Evolutionary conservation across 2,888 invertebrate species (phyloP).

Genomic region (Folsomia manolachei): DNA sequence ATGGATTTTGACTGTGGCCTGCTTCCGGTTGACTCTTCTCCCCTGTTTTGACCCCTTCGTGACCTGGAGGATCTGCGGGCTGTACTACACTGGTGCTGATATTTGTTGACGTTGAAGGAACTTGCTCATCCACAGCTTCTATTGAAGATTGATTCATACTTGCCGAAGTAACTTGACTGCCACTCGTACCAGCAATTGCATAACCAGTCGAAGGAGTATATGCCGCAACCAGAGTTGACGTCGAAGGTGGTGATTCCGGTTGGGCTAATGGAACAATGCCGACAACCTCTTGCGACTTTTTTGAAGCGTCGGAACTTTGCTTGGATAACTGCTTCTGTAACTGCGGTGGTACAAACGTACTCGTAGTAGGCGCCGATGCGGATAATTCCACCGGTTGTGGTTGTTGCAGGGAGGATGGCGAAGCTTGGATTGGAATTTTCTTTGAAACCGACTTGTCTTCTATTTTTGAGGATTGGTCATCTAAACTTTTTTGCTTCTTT

Average conservation of each 20-base stretch:
- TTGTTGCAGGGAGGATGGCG: slow-evolving; percentile 22
- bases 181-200: too few relatives aligned
- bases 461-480: background rate
- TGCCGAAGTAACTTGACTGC: too few relatives aligned
- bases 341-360: background rate
- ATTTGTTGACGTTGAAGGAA: slow-evolving; percentile 14
- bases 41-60: background rate
- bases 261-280: background rate
- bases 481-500: background rate
- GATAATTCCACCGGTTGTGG: background rate
- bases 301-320: slow-evolving; percentile 3
- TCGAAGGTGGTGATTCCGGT: background rate
- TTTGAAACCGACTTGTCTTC: background rate
- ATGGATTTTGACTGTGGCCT: background rate
- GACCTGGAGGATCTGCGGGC: background rate
- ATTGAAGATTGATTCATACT: slow-evolving; percentile 10
- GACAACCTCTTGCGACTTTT: background rate
- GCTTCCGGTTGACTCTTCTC: background rate
- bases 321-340: background rate
- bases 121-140: background rate
- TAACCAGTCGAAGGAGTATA: background rate
- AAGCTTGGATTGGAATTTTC: slow-evolving; percentile 5
- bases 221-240: slow-evolving; percentile 20
- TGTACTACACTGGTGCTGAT: background rate
- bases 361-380: slow-evolving; percentile 1